Base-by-base conservation (phyloP, 2,888 invertebrate genomes). In the Mythimna albipuncta region DNA sequence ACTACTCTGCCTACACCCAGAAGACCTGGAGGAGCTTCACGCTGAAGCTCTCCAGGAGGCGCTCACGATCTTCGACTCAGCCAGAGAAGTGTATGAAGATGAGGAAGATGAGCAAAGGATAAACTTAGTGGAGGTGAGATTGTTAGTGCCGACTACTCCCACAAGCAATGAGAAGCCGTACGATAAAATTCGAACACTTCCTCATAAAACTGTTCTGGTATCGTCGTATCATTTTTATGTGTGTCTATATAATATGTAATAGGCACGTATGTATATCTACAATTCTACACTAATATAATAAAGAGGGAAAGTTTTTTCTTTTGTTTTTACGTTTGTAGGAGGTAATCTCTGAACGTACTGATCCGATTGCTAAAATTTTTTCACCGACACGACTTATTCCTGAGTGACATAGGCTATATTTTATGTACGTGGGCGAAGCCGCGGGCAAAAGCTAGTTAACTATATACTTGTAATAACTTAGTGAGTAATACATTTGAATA, bases 1-100 rank as follows among this genome's bases (percentile, higher is more conserved):
- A 13, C 77, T 72, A 16, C 75, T 86, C 11, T 89, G 89, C 57
- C 50, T 89, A 44, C 85, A 85, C 62, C 79, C 83, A 7, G 13
- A 4, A 0, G 81, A 85, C 59, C 63, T 85, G 16, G 19, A 4
- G 9, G 38, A 26, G 3, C 62, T 84, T 32, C 82, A 84, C 32
- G 26, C 13, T 1, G 64, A 59, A 0, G 73, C 72, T 0, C 10
- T 58, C 0, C 9, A 50, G 2, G 9, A 21, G 0, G 79, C 83
- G 1, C 71, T 81, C 50, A 32, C 10, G 0, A 10, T 72, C 38
- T 85, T 85, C 9, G 73, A 76, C 6, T n/a, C 69, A 73, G 32
- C 58, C 2, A 54, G 73, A 47, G 6, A 75, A 44, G 35, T 68
- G 59, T 41, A 77, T 6, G 69, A 73, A 6, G 52, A 35, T 7